phyloP scores from a whole-genome alignment of 30 jellyfish, hydroid and myxozoan genomes.

The Turritopsis dohrnii region DNA sequence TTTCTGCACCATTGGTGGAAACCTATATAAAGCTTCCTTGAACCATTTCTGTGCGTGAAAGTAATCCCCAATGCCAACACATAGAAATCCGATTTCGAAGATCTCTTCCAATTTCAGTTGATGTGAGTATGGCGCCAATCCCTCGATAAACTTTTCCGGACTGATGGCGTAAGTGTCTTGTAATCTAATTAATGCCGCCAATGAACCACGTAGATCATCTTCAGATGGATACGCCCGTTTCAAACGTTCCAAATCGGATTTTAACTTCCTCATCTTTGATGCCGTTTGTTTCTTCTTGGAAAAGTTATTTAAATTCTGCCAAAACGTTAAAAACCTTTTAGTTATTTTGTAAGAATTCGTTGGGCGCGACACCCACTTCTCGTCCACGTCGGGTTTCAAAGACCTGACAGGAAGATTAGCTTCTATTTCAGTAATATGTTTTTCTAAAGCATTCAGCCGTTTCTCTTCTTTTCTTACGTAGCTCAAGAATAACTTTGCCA shows the following conservation, averaged over 20 bases:
- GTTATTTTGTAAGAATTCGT: constrained; percentile 40
- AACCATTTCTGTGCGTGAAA: constrained; percentile 67
- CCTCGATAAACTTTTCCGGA: constrained; percentile 70
- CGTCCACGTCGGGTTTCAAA: not conserved
- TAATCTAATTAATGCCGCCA: constrained; percentile 59
- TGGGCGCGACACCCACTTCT: constrained; percentile 37
- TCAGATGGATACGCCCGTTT: constrained; percentile 53
- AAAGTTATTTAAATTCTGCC: constrained; percentile 46
- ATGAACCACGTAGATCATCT: constrained; percentile 77
- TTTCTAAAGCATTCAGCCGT: constrained; percentile 49
- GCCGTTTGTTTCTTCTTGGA: constrained; percentile 15
- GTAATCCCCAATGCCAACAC: constrained; percentile 60
- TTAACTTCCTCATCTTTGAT: constrained; percentile 7
- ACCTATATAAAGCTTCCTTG: constrained; percentile 72
- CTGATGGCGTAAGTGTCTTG: constrained; percentile 74
- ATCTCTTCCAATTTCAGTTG: constrained; percentile 75
- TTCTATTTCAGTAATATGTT: constrained; percentile 32
- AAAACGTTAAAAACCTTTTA: constrained; percentile 48
- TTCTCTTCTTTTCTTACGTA: constrained; percentile 45
- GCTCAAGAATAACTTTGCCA: constrained; percentile 35
- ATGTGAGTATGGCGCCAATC: constrained; percentile 70
- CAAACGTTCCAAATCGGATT: constrained; percentile 12
- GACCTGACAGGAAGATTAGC: constrained; percentile 18
- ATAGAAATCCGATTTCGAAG: constrained; percentile 82
- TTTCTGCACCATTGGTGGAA: constrained; percentile 52